Base-by-base conservation (phyloP, 2,113 vertebrate genomes). In the Rattus rattus region DNA sequence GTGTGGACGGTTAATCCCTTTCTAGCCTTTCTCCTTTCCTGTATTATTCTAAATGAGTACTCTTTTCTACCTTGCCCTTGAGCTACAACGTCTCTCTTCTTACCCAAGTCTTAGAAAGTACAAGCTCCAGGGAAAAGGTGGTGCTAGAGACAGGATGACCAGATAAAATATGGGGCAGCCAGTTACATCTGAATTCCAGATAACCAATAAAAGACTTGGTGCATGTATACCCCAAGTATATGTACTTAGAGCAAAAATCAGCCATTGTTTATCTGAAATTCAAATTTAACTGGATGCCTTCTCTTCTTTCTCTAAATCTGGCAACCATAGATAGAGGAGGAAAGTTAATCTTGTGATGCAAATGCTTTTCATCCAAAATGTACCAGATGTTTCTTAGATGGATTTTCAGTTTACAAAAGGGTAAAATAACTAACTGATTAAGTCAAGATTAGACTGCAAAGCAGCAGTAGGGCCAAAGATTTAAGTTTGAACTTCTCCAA, bases 381-480 rank as follows among this genome's bases (percentile, higher is more conserved):
- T 95, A 93, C 90, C 94, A 97, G 89, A 96, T 96, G 94, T 96
- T 94, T 97, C 96, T 97, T 97, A 93, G 93, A 94, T 83, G 47
- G 92, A 79, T 54, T 96, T 96, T 90, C 88, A 90, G 33, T 92
- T 96, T 96, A 92, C 17, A 96, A 85, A 94, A 70, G 63, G 36
- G 80, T 49, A 94, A 95, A 94, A 96, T 88, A 94, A 92, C 61
- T 92, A 67, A 86, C 59, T 92, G 59, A 96, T 90, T 97, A 96
- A 96, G 76, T 97, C 72, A 94, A 91, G n/a, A 80, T 97, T 93
- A 94, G 69, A 87, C 39, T 49, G 47, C 10, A 81, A 72, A 94
- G 91, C 65, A 95, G 65, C 79, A 10, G 28, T 79, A 79, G 28
- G 39, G 75, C 75, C 93, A 20, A 52, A 95, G 90, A 81, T 92